Base-by-base conservation (phyloP, 1,140 invertebrate species). In the Geopemphigus sp. region DNA sequence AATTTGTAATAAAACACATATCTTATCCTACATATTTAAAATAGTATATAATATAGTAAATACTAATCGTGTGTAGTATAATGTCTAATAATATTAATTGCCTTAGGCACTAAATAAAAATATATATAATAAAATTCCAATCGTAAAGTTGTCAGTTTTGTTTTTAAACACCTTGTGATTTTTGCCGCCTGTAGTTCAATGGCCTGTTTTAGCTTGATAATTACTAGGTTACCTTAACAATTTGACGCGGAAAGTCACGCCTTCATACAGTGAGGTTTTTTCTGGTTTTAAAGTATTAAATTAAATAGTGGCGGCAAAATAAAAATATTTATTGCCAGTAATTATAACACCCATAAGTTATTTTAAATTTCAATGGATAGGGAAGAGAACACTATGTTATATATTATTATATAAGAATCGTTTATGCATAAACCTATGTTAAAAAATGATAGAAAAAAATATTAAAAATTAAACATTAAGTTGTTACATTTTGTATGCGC, bases 161-260 rank as follows among this genome's bases (percentile, higher is more conserved):
- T 72, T 72, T n/a, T 72, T n/a, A 54, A 15, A 29, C 68, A 72
- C 50, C 29, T 72, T 57, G 53, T 76, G 56, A 76, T 78, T 78
- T 61, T 78, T 50, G 57, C 74, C 54, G 74, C 74, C 39, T 50
- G 47, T 12, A 47, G 57, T 78, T 61, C 32, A 50, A 57, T 78
- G 74, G 57, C 74, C 53, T 19, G 39, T 26, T 61, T 78, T 22
- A 39, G 56, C 45, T 63, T 63, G 15, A 78, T 78, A 78, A 78
- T 78, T 78, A 78, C 74, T 78, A 50, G 56, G 39, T 63, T 63
- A 78, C 57, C 45, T 63, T 12, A 61, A 63, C 61, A 78, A 78
- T 78, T 78, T 78, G 53, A 76, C 56, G 29, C 22, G 47, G 26
- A 54, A 72, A 50, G 17, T 29, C 24, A 68, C 68, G 68, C 68